Evolutionary conservation across 2,113 vertebrate species (phyloP).

Genomic region (Syngnathoides biaculeatus): DNA sequence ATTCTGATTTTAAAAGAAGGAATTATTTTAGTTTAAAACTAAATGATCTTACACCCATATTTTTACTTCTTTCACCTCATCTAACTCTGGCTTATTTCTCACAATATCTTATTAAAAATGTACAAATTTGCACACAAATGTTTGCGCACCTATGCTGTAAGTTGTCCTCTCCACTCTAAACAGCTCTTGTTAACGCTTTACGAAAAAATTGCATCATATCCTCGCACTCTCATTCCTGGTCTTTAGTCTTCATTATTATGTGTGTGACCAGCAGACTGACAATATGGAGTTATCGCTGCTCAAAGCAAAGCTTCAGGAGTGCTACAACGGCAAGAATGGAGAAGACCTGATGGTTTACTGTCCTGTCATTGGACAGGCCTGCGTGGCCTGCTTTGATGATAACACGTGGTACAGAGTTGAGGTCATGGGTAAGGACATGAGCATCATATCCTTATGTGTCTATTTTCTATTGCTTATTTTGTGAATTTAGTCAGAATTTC

Average conservation of each 20-base stretch:
- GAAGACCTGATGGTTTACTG: slow-evolving; percentile 69
- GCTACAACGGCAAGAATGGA: slow-evolving; percentile 51
- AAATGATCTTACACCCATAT: no score
- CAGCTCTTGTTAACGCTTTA: background rate
- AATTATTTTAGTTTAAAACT: no score
- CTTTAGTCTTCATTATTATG: background rate
- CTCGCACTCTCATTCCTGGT: background rate
- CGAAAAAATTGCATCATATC: background rate
- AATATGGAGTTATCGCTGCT: slow-evolving; percentile 73
- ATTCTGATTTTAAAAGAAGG: no score
- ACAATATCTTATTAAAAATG: no score
- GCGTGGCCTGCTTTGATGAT: slow-evolving; percentile 79
- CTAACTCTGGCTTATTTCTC: no score
- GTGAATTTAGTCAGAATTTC: background rate
- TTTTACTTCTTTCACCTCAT: no score
- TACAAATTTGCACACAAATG: no score
- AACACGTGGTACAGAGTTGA: slow-evolving; percentile 84
- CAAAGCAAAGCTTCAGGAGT: slow-evolving; percentile 75
- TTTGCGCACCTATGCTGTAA: no score
- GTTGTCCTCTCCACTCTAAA: background rate
- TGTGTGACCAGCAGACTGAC: slow-evolving; percentile 66
- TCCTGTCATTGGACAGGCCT: slow-evolving; percentile 81
- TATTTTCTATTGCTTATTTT: background rate
- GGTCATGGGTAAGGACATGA: slow-evolving; percentile 75
- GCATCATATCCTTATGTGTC: background rate